These are phyloP conservation scores for Palythoa heliodiscus DNA, from an alignment of 92 coral and sea anemone genomes.

Conservation along the genomic window DNA sequence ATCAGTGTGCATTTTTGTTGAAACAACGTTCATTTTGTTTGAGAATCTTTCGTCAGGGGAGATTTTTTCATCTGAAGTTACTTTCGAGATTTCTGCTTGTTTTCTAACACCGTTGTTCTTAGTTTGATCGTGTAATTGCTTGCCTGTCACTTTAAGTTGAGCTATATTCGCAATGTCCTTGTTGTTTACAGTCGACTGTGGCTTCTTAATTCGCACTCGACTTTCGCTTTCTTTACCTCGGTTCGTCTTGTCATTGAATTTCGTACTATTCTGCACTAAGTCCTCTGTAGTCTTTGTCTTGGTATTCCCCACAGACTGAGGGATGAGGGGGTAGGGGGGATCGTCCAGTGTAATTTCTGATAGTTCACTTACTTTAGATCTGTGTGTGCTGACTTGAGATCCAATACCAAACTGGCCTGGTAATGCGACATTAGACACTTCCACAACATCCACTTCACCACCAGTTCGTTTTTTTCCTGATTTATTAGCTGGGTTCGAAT, in stretches of 20 bases:
- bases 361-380: slow-evolving; percentile 62
- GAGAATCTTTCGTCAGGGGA: neutral
- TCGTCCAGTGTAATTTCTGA: slow-evolving; percentile 61
- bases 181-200: neutral
- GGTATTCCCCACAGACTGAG: slow-evolving; percentile 15
- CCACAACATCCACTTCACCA: slow-evolving; percentile 2
- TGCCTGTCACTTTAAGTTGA: neutral
- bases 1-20: slow-evolving; percentile 20
- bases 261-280: slow-evolving; percentile 4
- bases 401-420: slow-evolving; percentile 28
- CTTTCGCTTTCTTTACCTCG: slow-evolving; percentile 6
- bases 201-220: slow-evolving; percentile 28
- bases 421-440: neutral
- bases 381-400: slow-evolving; percentile 33
- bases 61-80: slow-evolving; percentile 4
- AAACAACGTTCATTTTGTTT: neutral
- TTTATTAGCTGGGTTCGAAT: neutral
- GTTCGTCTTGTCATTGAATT: slow-evolving; percentile 4
- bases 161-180: neutral
- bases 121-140: slow-evolving; percentile 28
- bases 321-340: slow-evolving; percentile 44
- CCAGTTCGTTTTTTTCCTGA: neutral
- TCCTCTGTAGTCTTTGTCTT: neutral
- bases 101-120: slow-evolving; percentile 16
- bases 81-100: slow-evolving; percentile 18